Base-by-base conservation (phyloP, 2,888 invertebrate species). In the Cacoxenus indagator region DNA sequence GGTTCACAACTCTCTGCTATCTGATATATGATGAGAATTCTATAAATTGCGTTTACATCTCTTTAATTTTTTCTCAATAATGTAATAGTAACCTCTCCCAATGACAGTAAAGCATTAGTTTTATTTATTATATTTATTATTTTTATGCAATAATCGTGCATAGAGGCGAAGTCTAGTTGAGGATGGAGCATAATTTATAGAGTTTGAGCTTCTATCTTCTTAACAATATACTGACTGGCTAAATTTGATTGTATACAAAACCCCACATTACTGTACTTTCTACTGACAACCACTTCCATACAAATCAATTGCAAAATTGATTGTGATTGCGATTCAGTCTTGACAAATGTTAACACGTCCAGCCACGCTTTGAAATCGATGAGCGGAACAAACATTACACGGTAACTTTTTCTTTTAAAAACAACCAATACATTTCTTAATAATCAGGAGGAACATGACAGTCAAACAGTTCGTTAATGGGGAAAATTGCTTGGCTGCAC, bases 321-420 rank as follows among this genome's bases (percentile, higher is more conserved):
- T 37, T 37, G 37, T 4, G 2, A 37, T 37, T 37, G 5, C 37
- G 37, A 37, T 4, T n/a, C 27, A 55, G n/a, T n/a, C n/a, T 17
- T 59, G 59, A 59, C 31, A 59, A 59, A 59, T 59, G 24, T 31
- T 31, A 31, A 31, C 59, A 59, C 59, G 31, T 37, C 6, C n/a
- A 31, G 31, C 4, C 19, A 31, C 27, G 37, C 59, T 17, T 26
- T 6, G 5, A 59, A 4, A 19, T 31, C 59, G 31, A 59, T 59
- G 59, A 31, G 31, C 17, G 9, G 17, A 59, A 22, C 22, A 19
- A 59, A 19, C 37, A 31, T 51, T 26, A 51, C 2, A 19, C 19
- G 29, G 4, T 29, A 9, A 57, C n/a, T 57, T 29, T 57, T 57
- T 57, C 29, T 59, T 22, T 59, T 9, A 59, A 59, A 31, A 59